Evolutionary conservation across 2,113 vertebrate species (phyloP), one percentile per base, ranked within the genome.

Genomic region (Hiodon alosoides): DNA sequence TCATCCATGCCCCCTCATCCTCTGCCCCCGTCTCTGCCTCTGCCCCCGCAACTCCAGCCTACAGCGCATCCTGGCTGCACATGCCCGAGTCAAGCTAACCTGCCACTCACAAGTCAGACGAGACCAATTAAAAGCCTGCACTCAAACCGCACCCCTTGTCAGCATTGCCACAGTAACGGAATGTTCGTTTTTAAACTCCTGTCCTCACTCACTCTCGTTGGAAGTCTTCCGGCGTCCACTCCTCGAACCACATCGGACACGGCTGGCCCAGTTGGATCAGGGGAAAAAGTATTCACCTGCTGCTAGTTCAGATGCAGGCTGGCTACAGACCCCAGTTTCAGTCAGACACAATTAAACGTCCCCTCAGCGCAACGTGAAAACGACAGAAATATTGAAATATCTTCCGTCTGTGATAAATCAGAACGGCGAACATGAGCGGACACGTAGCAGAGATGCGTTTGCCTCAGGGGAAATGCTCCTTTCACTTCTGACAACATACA

Each of bases 311-410:
- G 31, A 31, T 31, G 13, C 14, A 62, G 55, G 54, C 54, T 10
- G 54, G 54, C 5, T n/a, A n/a, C 61, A 17, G 5, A 66, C 31
- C 64, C 31, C 7, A 66, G 64, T 46, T 5, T 11, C 51, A 9
- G 64, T 7, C 3, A 10, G 46, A 48, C 7, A 66, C 64, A 66
- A 48, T 46, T 46, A 8, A 8, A 3, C 17, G 4, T 13, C 6
- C 17, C 17, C 7, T 50, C 10, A 6, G 13, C 60, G 73, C 77
- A 66, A 68, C 52, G 73, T 17, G 61, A 66, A 77, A 73, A 77
- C 75, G 75, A 84, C 79, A 89, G 85, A 82, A 86, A 89, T 88
- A 88, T 87, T 85, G 80, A 83, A 88, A 87, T 83, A 79, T 76
- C 83, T 83, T 64, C 53, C 81, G 79, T 83, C 57, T 7, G 76